Evolutionary conservation across 2,797 vertebrate genomes (phyloP).

Genomic region (Anas capensis): DNA sequence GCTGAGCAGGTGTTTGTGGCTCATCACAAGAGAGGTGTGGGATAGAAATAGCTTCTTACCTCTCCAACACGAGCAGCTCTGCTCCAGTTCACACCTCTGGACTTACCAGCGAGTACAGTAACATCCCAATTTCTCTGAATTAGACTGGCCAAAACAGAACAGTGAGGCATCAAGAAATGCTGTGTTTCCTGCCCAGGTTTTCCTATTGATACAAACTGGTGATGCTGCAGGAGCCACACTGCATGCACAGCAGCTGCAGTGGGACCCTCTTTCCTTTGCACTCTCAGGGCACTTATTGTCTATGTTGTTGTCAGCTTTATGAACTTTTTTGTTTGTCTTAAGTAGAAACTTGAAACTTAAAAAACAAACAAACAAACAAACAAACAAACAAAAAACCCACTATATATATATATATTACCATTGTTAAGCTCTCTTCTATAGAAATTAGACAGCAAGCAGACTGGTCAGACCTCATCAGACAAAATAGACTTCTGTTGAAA

Average conservation of each 20-base stretch:
- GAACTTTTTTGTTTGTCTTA: background rate
- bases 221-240: background rate
- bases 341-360: background rate
- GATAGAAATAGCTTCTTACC: slow-evolving; percentile 6
- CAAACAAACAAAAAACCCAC: no score
- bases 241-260: background rate
- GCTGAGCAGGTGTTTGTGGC: background rate
- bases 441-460: background rate
- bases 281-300: background rate
- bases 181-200: background rate
- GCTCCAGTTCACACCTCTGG: background rate
- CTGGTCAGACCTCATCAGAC: background rate
- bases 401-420: no score
- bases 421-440: accelerated
- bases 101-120: background rate
- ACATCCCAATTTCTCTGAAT: background rate
- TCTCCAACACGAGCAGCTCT: background rate
- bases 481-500: background rate
- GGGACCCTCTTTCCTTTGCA: background rate
- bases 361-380: background rate
- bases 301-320: background rate
- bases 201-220: background rate
- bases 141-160: background rate
- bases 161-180: background rate
- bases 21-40: background rate